phyloP scores from a whole-genome alignment of 2,888 invertebrate genomes.

The Melinaea marsaeus region DNA sequence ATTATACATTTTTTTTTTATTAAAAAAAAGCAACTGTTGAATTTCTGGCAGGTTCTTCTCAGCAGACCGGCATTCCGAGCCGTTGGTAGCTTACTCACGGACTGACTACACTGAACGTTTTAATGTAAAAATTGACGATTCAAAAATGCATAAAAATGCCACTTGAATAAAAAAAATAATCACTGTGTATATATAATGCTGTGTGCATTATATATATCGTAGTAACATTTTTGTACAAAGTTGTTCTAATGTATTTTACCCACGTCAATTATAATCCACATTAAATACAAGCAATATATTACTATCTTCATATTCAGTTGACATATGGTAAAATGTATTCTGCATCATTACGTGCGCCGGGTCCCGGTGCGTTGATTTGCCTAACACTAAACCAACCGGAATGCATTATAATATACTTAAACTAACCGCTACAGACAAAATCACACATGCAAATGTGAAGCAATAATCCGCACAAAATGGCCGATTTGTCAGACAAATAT shows the following conservation, averaged over 20 bases:
- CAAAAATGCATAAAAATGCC: too few relatives aligned
- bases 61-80: too few relatives aligned
- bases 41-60: too few relatives aligned
- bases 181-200: too few relatives aligned
- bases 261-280: slow-evolving; percentile 16
- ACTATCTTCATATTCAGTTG: slow-evolving; percentile 21
- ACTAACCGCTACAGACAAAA: slow-evolving; percentile 40
- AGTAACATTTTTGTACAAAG: too few relatives aligned
- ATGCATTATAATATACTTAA: slow-evolving; percentile 18
- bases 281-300: slow-evolving; percentile 22
- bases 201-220: too few relatives aligned
- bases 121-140: too few relatives aligned
- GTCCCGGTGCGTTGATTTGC: slow-evolving; percentile 24
- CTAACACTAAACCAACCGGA: slow-evolving; percentile 21
- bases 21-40: too few relatives aligned
- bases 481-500: slow-evolving; percentile 68
- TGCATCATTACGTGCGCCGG: slow-evolving; percentile 22
- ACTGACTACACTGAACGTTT: too few relatives aligned
- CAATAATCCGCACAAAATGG: slow-evolving; percentile 55
- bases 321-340: slow-evolving; percentile 18
- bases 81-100: too few relatives aligned
- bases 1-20: too few relatives aligned
- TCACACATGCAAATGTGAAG: slow-evolving; percentile 53
- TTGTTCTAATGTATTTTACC: slow-evolving; percentile 10
- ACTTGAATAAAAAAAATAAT: too few relatives aligned